phyloP scores from a whole-genome alignment of 2,113 vertebrate species.

The Okapia johnstoni region DNA sequence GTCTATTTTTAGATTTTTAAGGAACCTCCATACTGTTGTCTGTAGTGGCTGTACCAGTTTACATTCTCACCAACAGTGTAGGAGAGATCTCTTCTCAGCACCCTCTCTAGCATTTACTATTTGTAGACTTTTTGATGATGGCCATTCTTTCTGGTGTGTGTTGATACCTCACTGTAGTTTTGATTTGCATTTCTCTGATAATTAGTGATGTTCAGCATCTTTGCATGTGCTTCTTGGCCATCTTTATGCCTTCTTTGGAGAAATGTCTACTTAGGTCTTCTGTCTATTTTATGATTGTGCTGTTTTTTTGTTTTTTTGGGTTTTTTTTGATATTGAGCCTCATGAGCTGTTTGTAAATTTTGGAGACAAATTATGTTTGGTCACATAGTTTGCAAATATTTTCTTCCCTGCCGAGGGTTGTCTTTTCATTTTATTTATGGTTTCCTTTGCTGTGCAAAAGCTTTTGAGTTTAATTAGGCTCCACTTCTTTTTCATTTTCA shows the following conservation, averaged over 20 bases:
- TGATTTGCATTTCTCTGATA: neutral
- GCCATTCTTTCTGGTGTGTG: neutral
- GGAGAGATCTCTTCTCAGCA: neutral
- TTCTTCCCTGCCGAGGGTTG: neutral
- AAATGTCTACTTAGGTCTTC: neutral
- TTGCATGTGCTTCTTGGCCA: neutral
- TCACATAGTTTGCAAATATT: neutral
- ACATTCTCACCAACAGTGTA: neutral
- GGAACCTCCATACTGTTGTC: neutral
- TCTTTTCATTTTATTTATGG: neutral
- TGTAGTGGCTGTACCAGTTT: neutral
- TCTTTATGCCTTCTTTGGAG: neutral
- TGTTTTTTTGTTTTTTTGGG: too few species aligned
- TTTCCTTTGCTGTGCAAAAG: neutral
- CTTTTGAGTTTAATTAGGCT: neutral
- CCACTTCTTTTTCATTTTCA: neutral
- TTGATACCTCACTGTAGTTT: neutral
- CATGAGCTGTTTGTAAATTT: neutral
- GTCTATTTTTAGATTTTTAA: neutral
- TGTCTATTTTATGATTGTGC: neutral
- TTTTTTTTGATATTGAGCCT: neutral
- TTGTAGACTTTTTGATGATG: neutral
- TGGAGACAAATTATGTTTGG: neutral
- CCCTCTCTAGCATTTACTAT: neutral
- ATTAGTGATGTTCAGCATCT: neutral